These are phyloP conservation scores for Lepus europaeus DNA, from an alignment of 2,113 vertebrate genomes.

Conservation along the genomic window DNA sequence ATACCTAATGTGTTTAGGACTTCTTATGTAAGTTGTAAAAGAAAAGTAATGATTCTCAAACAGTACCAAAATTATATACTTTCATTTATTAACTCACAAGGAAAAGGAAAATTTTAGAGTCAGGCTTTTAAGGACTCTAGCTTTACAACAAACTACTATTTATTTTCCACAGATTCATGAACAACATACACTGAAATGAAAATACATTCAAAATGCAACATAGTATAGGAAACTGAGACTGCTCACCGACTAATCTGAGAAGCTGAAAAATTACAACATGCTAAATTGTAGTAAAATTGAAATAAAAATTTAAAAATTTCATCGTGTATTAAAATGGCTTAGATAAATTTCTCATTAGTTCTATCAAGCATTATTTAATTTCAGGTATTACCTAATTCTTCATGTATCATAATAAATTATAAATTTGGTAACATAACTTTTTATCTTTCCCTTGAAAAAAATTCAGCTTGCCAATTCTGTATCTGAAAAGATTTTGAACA, in stretches of 20 bases:
- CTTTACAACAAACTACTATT: not conserved
- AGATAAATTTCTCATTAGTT: not conserved
- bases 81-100: not conserved
- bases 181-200: not conserved
- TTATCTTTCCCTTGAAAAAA: not conserved
- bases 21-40: not conserved
- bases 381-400: not conserved
- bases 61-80: not conserved
- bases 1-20: constrained; percentile 59
- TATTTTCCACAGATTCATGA: not conserved
- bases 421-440: not conserved
- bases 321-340: not conserved
- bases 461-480: not conserved
- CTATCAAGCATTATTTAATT: not conserved
- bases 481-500: constrained; percentile 8
- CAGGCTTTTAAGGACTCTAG: not conserved
- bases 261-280: not conserved
- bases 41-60: not conserved
- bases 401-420: not conserved
- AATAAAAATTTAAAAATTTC: not conserved
- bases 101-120: not conserved
- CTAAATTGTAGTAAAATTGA: not conserved
- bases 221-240: not conserved
- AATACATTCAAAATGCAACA: not conserved
- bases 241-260: not conserved